Conservation (phyloP, 2,797 vertebrate species). For the Anabas testudineus region DNA sequence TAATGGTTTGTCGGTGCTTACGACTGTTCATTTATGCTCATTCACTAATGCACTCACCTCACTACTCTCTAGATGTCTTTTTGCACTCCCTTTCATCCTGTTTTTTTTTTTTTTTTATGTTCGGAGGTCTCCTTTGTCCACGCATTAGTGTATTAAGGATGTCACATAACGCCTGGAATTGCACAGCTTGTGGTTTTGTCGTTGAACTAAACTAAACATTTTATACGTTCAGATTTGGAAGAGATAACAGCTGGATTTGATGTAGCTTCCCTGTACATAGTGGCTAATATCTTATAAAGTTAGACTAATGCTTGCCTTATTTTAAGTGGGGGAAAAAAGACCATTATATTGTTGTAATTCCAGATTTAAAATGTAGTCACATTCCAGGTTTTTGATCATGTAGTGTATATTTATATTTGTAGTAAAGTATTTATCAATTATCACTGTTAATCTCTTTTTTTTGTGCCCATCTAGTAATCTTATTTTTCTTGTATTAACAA, state of each 20-base stretch:
- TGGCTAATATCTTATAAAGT: conserved; percentile 46
- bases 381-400: conserved; percentile 74
- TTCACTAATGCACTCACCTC: conserved; percentile 20
- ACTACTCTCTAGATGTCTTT: neutral
- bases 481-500: conserved; percentile 9
- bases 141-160: conserved; percentile 14
- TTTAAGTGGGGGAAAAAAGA: conserved; percentile 55
- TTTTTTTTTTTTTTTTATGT: neutral
- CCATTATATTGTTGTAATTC: conserved; percentile 43
- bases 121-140: neutral
- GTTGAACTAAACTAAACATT: conserved; percentile 18
- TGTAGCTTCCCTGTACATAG: conserved; percentile 69
- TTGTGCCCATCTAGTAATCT: conserved; percentile 20
- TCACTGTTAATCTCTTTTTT: conserved; percentile 50
- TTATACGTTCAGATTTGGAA: conserved; percentile 31
- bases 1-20: conserved; percentile 30
- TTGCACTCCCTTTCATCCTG: conserved; percentile 13
- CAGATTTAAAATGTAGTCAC: conserved; percentile 68
- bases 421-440: conserved; percentile 70
- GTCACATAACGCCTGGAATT: conserved; percentile 60
- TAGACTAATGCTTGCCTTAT: conserved; percentile 74
- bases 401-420: conserved; percentile 80
- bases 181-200: conserved; percentile 63
- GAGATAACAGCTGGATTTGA: conserved; percentile 34
- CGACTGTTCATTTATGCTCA: conserved; percentile 40